Evolutionary conservation across 2,113 vertebrate species (phyloP).

Genomic region (Aythya baeri): DNA sequence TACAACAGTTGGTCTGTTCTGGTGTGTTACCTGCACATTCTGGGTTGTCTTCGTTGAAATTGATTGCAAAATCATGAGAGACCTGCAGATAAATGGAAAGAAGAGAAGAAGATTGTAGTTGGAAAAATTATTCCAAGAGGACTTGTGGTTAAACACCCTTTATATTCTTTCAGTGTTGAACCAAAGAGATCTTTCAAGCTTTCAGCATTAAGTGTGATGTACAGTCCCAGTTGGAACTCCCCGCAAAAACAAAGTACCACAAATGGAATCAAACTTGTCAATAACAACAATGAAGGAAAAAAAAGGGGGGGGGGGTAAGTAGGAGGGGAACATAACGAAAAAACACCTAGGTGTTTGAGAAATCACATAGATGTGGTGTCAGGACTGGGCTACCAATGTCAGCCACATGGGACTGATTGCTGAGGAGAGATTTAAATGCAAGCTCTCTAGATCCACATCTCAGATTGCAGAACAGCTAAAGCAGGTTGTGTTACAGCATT

Average conservation of each 20-base stretch:
- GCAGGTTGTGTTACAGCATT: background rate
- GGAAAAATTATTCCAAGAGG: slow-evolving; percentile 25
- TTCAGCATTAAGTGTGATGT: slow-evolving; percentile 33
- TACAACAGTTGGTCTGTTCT: background rate
- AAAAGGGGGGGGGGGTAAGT: background rate
- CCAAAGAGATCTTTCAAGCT: slow-evolving; percentile 35
- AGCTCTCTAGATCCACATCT: background rate
- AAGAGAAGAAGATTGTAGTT: slow-evolving; percentile 50
- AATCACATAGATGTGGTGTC: background rate
- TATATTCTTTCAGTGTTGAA: slow-evolving; percentile 37
- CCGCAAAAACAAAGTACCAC: slow-evolving; percentile 6
- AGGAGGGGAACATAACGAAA: background rate
- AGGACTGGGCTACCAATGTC: background rate
- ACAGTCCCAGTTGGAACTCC: slow-evolving; percentile 17
- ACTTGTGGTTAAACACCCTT: slow-evolving; percentile 27
- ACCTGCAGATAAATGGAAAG: slow-evolving; percentile 79
- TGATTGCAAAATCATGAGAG: slow-evolving; percentile 97
- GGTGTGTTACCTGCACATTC: slow-evolving; percentile 91
- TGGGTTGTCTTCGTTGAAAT: slow-evolving; percentile 97
- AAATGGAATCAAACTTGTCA: slow-evolving; percentile 35
- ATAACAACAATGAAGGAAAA: background rate
- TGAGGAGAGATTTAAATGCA: background rate
- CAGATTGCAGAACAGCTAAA: background rate
- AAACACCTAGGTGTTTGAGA: background rate
- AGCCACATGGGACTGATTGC: background rate